Percentiles rank a stretch among this genome's conserved stretches.
Evolutionary conservation across 2,888 invertebrate genomes (phyloP).

Genomic region (Deroplatys truncata): DNA sequence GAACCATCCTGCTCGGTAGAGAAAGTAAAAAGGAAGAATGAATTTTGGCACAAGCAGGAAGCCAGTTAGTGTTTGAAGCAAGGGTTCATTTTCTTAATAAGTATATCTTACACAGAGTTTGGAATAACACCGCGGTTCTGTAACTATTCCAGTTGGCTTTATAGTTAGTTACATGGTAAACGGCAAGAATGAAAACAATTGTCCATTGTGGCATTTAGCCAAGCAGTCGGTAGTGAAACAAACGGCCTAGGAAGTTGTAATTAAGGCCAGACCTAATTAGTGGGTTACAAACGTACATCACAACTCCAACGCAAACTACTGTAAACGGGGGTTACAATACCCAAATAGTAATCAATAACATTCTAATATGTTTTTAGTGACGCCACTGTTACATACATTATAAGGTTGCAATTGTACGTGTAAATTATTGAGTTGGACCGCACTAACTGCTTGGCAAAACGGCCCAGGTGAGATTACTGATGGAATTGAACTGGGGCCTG

Average conservation of each 20-base stretch:
- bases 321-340: neutral
- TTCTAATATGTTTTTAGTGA: neutral
- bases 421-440: neutral
- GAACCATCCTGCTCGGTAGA: too few species aligned
- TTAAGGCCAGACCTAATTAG: neutral
- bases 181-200: neutral
- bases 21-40: too few species aligned
- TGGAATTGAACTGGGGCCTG: neutral
- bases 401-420: neutral
- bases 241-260: neutral
- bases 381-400: neutral
- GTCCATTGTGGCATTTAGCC: neutral
- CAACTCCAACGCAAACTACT: neutral
- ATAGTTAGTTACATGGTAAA: neutral
- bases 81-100: too few species aligned
- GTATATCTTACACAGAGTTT: too few species aligned
- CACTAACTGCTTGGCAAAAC: neutral
- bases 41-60: too few species aligned
- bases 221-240: neutral
- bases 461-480: neutral
- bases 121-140: too few species aligned
- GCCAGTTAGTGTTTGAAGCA: too few species aligned
- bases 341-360: neutral
- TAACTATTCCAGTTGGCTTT: neutral
- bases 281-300: neutral